Evolutionary conservation across 2,797 vertebrate genomes (phyloP).

Genomic region (Crypturellus tataupa): DNA sequence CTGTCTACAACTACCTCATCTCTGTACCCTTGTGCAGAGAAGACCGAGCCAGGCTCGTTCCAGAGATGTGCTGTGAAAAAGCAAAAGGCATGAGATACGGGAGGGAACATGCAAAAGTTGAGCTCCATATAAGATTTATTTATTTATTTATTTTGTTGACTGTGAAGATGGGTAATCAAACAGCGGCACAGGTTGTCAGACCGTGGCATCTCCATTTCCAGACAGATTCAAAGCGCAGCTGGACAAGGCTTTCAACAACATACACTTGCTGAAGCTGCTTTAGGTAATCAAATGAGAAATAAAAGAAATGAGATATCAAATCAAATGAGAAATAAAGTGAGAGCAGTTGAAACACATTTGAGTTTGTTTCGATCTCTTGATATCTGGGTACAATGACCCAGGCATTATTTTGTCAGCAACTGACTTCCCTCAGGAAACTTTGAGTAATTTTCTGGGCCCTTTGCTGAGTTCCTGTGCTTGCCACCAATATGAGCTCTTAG

Average conservation of each 20-base stretch:
- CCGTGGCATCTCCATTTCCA: neutral
- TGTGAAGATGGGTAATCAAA: neutral
- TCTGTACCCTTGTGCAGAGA: no score
- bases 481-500: neutral
- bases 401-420: neutral
- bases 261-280: neutral
- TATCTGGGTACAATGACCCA: neutral
- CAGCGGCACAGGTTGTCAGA: neutral
- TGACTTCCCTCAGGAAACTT: neutral
- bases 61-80: no score
- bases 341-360: neutral
- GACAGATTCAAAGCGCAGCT: neutral
- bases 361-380: neutral
- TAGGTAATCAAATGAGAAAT: neutral
- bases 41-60: neutral
- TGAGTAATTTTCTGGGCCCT: neutral
- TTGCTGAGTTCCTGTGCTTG: neutral
- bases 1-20: neutral
- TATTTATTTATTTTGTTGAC: no score
- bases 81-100: neutral
- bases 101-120: no score
- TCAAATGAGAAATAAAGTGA: neutral
- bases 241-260: neutral
- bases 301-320: no score
- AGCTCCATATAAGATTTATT: no score